phyloP scores from a whole-genome alignment of 2,888 invertebrate genomes.

The Anthoptus insignis region DNA sequence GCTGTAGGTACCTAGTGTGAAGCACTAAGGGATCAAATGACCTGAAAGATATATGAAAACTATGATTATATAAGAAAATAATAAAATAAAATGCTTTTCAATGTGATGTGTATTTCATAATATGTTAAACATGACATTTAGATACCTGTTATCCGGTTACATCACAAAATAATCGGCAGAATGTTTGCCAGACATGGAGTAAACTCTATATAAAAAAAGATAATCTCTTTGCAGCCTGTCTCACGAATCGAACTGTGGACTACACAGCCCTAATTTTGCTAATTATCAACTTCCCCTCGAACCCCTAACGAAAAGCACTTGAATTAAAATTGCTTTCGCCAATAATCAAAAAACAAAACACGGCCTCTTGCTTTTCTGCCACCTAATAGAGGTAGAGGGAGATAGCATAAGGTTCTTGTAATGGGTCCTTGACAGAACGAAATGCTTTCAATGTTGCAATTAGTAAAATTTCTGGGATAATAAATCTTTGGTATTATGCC shows the following conservation, averaged over 20 bases:
- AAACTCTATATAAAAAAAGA: too few relatives aligned
- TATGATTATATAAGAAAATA: too few relatives aligned
- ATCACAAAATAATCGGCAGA: too few relatives aligned
- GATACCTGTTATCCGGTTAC: too few relatives aligned
- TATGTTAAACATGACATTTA: too few relatives aligned
- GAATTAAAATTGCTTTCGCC: background rate
- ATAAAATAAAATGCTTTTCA: too few relatives aligned
- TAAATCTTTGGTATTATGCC: background rate
- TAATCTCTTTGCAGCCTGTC: background rate
- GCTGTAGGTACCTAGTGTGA: too few relatives aligned
- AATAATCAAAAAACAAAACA: conserved; percentile 25
- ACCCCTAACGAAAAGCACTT: background rate
- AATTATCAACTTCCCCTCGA: conserved; percentile 2
- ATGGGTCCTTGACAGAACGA: conserved; percentile 8
- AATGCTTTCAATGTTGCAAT: conserved; percentile 11
- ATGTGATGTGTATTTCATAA: too few relatives aligned
- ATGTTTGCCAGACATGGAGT: too few relatives aligned
- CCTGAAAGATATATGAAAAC: too few relatives aligned
- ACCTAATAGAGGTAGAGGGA: conserved; percentile 8
- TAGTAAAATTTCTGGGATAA: background rate
- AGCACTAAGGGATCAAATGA: too few relatives aligned
- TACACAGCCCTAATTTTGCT: background rate
- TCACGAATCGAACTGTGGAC: background rate
- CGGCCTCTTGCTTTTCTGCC: conserved; percentile 10
- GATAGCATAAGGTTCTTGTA: background rate